Percentiles rank a stretch among this genome's conserved stretches.
Conservation (phyloP, 1,140 invertebrate species). For the Trichoplusia ni region DNA sequence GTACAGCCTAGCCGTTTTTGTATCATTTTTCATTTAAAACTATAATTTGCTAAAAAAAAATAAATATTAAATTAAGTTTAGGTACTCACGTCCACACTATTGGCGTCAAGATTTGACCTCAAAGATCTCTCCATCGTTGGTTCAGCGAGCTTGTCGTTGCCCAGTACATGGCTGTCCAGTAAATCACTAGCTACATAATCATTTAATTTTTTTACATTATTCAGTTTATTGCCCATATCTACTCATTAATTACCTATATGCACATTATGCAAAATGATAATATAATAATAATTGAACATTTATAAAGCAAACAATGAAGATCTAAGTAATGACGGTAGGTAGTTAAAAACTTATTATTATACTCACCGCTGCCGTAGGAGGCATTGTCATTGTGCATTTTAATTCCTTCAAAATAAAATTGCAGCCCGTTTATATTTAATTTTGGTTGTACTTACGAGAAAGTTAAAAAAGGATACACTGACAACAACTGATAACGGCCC, state of each 20-base stretch:
- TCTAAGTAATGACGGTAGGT: conserved; percentile 49
- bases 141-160: conserved; percentile 63
- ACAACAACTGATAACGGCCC: conserved; percentile 17
- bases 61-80: conserved; percentile 4
- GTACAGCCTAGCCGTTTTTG: too few relatives aligned
- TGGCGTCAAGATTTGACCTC: conserved; percentile 70
- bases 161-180: conserved; percentile 75
- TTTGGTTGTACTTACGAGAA: neutral
- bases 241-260: conserved; percentile 62
- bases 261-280: conserved; percentile 68
- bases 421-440: too few relatives aligned
- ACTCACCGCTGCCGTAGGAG: conserved; percentile 66
- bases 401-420: conserved; percentile 8
- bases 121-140: conserved; percentile 70
- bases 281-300: conserved; percentile 45
- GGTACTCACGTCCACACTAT: conserved; percentile 77
- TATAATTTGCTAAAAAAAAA: too few relatives aligned
- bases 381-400: conserved; percentile 69
- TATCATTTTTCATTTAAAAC: too few relatives aligned
- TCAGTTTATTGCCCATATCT: conserved; percentile 74
- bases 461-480: conserved; percentile 15
- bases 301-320: conserved; percentile 35
- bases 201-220: conserved; percentile 67
- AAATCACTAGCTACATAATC: conserved; percentile 74
- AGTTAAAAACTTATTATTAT: conserved; percentile 16